phyloP scores from a whole-genome alignment of 1,140 invertebrate genomes.

The Varroa destructor region DNA sequence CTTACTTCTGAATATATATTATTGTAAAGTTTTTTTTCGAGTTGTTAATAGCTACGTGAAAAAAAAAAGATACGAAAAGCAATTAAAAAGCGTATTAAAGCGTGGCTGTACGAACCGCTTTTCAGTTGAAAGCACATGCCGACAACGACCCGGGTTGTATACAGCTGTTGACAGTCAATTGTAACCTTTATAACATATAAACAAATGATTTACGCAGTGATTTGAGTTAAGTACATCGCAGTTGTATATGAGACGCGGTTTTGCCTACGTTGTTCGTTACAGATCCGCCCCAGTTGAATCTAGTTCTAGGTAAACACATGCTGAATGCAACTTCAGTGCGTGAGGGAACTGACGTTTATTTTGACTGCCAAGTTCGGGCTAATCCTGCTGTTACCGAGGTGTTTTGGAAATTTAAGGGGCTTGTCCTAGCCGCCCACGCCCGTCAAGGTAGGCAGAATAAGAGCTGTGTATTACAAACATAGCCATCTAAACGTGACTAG shows the following conservation, averaged over 20 bases:
- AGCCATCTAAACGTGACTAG: background rate
- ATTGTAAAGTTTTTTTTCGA: too few species aligned
- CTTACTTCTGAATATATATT: too few species aligned
- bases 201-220: too few species aligned
- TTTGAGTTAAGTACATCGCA: too few species aligned
- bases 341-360: constrained; percentile 67
- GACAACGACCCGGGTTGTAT: too few species aligned
- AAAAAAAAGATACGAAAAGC: too few species aligned
- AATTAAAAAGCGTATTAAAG: too few species aligned
- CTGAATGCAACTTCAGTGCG: constrained; percentile 68
- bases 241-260: background rate
- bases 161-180: too few species aligned
- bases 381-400: constrained; percentile 68
- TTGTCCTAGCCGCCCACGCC: constrained; percentile 29
- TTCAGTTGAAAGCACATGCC: too few species aligned
- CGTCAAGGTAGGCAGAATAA: background rate
- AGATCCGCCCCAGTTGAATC: constrained; percentile 63
- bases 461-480: background rate
- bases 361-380: constrained; percentile 72
- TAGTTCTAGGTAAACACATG: constrained; percentile 60
- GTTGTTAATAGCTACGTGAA: too few species aligned
- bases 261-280: constrained; percentile 47
- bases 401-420: constrained; percentile 61
- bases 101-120: too few species aligned
- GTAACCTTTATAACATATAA: too few species aligned